phyloP scores from a whole-genome alignment of 2,888 invertebrate genomes.

The Torymus texanus region DNA sequence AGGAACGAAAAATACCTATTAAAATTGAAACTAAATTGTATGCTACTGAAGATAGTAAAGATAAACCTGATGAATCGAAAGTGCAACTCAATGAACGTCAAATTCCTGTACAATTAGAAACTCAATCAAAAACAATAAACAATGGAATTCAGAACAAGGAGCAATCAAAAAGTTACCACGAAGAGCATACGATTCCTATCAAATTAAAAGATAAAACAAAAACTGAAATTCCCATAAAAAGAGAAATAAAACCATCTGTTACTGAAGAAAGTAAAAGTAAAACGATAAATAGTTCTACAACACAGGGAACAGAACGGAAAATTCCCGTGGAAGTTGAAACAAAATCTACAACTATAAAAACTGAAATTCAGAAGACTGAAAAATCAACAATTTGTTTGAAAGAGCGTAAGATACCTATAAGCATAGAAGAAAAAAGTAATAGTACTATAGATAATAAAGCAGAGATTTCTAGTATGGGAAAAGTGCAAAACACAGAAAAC shows the following conservation, averaged over 20 bases:
- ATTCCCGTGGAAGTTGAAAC: neutral
- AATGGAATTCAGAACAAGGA: neutral
- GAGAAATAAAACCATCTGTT: neutral
- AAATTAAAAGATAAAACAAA: neutral
- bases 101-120: constrained; percentile 1
- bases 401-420: too few relatives aligned
- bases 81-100: neutral
- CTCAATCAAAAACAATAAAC: neutral
- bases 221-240: neutral
- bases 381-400: too few relatives aligned
- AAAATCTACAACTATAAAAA: neutral
- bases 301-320: neutral
- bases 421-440: too few relatives aligned
- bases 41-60: too few relatives aligned
- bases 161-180: neutral
- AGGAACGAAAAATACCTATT: constrained; percentile 13
- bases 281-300: neutral
- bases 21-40: constrained; percentile 1
- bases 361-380: too few relatives aligned
- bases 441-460: too few relatives aligned
- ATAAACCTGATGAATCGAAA: neutral
- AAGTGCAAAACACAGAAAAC: too few relatives aligned
- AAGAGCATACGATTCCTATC: constrained; percentile 14
- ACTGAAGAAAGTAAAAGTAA: neutral
- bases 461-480: too few relatives aligned